Base-by-base conservation (phyloP, 2,888 invertebrate species). In the Xestia c-nigrum region DNA sequence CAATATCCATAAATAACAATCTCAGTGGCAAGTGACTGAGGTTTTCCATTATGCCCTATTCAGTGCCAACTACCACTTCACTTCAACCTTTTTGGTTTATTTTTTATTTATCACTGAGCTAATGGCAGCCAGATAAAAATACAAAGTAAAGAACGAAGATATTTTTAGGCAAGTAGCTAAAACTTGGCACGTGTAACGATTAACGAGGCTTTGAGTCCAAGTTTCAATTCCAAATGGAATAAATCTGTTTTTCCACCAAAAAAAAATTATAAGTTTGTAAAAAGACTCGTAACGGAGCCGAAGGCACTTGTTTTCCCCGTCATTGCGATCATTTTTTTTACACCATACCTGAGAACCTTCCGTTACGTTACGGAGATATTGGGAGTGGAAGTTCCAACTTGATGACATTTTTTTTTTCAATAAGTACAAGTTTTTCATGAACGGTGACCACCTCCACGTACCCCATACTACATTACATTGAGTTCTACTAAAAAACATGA, bases 41-140 rank as follows among this genome's bases (percentile, higher is more conserved):
- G 81, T 85, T 85, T 85, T 85, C 85, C 86, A 85, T 84, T 85
- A 85, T 77, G 75, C 73, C 68, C 63, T 77, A 83, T 77, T 74
- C 86, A 77, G 72, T 81, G 81, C 83, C 86, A 83, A 77, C 73
- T 78, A 66, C 74, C 78, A 81, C 72, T 73, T 71, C 38, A 71
- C 55, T 81, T 78, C 47, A 85, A 70, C 78, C 74, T 74, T 78
- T 84, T 74, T 74, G 46, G 78, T 75, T 80, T 70, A 40, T 80
- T 72, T 84, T 84, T 66, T 80, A 84, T 84, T 76, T 80, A 70
- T 74, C 46, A 72, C 52, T 46, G 47, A 70, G 43, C 69, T 65
- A 82, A 80, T 71, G 76, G 72, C 55, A 57, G 5, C 24, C 2
- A 24, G 43, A 55, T 76, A 70, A 76, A 76, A 80, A 80, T 81